phyloP scores from a whole-genome alignment of 2,113 vertebrate genomes.

The Alligator mississippiensis region DNA sequence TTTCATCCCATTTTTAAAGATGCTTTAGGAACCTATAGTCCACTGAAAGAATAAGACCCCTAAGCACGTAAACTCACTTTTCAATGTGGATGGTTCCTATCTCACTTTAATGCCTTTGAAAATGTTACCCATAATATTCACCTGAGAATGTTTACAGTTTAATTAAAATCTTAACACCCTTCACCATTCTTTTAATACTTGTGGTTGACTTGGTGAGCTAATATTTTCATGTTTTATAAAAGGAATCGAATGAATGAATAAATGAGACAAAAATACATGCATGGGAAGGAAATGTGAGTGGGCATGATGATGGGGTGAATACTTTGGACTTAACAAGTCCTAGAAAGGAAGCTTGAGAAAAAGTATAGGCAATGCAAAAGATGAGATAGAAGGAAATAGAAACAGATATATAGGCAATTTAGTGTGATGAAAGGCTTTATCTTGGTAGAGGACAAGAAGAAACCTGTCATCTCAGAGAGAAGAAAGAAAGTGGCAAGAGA shows the following conservation, averaged over 20 bases:
- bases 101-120: constrained; percentile 11
- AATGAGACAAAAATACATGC: neutral
- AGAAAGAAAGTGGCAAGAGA: constrained; percentile 40
- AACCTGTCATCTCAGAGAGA: constrained; percentile 56
- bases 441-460: constrained; percentile 31
- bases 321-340: no score
- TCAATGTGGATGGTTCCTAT: neutral
- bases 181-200: neutral
- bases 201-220: constrained; percentile 3
- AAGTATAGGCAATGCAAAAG: neutral
- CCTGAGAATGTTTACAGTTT: neutral
- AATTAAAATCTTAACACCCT: neutral
- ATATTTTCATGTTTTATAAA: neutral
- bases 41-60: neutral
- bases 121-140: neutral
- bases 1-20: constrained; percentile 7
- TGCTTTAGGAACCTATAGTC: constrained; percentile 3
- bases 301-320: neutral
- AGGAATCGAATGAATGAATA: neutral
- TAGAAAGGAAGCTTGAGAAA: neutral
- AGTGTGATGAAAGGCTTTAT: constrained; percentile 31
- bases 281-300: accelerated
- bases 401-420: neutral
- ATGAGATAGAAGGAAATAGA: neutral
- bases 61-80: neutral